phyloP scores from a whole-genome alignment of 2,113 vertebrate species.

The Eulacestoma nigropectus region DNA sequence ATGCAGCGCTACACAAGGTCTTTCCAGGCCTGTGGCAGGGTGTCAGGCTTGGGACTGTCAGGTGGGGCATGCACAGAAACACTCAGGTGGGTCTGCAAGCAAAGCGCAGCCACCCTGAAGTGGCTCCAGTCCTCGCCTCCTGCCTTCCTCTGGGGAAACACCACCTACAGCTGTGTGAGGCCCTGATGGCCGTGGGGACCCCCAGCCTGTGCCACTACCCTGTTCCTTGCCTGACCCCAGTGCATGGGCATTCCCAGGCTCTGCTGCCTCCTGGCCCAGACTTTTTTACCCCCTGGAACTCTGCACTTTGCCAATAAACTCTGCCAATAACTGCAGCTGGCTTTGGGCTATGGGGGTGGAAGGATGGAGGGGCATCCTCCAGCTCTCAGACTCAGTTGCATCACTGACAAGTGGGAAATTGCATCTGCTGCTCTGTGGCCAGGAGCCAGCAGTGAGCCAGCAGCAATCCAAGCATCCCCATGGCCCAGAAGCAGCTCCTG shows the following conservation, averaged over 20 bases:
- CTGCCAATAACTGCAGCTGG: not conserved
- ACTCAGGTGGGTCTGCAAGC: not conserved
- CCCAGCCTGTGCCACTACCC: not conserved
- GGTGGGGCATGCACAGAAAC: not conserved
- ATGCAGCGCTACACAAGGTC: not conserved
- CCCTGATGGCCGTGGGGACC: not conserved
- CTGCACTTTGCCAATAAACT: not conserved
- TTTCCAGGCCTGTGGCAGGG: not conserved
- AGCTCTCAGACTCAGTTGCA: accelerated
- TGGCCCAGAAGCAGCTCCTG: not conserved
- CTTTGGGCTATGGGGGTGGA: not conserved
- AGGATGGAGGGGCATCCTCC: not conserved
- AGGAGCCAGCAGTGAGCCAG: not conserved
- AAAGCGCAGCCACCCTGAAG: not conserved
- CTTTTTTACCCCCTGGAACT: not conserved
- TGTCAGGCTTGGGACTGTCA: not conserved
- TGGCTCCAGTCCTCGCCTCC: not conserved
- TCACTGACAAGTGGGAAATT: not conserved
- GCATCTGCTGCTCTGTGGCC: not conserved
- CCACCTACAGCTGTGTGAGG: conserved; percentile 11
- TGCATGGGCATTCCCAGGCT: accelerated
- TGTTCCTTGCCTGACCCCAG: not conserved
- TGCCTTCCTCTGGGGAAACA: not conserved
- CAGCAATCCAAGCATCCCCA: accelerated
- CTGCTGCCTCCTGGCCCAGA: accelerated